A percentile compares a stretch with the other conserved stretches of the same genome.
phyloP scores from a whole-genome alignment of 2,888 invertebrate genomes.

The Latrodectus hesperus region DNA sequence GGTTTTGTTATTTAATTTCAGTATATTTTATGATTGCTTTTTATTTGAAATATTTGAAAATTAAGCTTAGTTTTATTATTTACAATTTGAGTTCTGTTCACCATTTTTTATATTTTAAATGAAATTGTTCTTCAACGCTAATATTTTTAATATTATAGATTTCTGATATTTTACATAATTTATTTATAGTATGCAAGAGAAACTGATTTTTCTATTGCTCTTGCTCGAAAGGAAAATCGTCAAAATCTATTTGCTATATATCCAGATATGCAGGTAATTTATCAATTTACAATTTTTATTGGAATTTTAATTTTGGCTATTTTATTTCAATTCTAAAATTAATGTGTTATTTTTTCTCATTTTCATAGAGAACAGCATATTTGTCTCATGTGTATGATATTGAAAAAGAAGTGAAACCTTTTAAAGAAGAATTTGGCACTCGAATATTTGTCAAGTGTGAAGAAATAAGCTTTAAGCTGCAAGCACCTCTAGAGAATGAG shows the following conservation, averaged over 20 bases:
- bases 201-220: conserved; percentile 89
- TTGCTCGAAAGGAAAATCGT: conserved; percentile 86
- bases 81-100: too few species aligned
- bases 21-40: too few species aligned
- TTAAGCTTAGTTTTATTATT: too few species aligned
- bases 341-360: neutral
- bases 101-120: too few species aligned
- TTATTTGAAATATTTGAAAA: too few species aligned
- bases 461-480: conserved; percentile 87
- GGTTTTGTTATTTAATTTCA: too few species aligned
- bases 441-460: conserved; percentile 88
- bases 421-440: conserved; percentile 89
- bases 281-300: neutral
- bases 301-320: neutral
- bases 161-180: too few species aligned
- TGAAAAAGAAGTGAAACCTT: conserved; percentile 75
- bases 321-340: neutral
- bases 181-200: conserved; percentile 84
- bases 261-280: conserved; percentile 76
- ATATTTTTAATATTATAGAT: too few species aligned
- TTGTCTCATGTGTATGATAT: conserved; percentile 70
- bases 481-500: conserved; percentile 85
- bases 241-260: conserved; percentile 86
- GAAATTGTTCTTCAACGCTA: too few species aligned
- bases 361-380: conserved; percentile 45